Percentiles rank a stretch among this genome's conserved stretches.
phyloP scores from a whole-genome alignment of 1,140 invertebrate genomes.

The Hyles vespertilio region DNA sequence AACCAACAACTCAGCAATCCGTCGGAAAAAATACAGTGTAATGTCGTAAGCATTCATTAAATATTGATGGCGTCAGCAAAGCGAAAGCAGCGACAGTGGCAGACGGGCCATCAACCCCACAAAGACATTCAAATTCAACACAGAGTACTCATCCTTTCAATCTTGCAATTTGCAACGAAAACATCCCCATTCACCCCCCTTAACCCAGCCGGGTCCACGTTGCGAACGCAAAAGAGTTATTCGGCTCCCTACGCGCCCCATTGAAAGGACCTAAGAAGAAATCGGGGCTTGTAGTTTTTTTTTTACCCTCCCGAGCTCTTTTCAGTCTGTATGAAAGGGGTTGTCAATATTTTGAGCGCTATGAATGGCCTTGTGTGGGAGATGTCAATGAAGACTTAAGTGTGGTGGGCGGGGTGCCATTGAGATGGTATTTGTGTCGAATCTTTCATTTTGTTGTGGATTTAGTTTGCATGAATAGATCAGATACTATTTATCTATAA shows the following conservation, averaged over 20 bases:
- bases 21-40: too few relatives aligned
- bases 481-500: too few relatives aligned
- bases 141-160: conserved; percentile 1
- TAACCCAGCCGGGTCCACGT: conserved; percentile 15
- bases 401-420: conserved; percentile 37
- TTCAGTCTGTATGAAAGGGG: conserved; percentile 57
- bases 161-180: conserved; percentile 38
- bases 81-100: neutral
- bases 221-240: conserved; percentile 51
- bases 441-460: conserved; percentile 4
- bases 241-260: conserved; percentile 52
- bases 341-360: conserved; percentile 71
- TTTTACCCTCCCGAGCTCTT: conserved; percentile 52
- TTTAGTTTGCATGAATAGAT: neutral
- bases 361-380: conserved; percentile 56
- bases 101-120: conserved; percentile 5
- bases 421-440: conserved; percentile 10
- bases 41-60: too few relatives aligned
- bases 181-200: conserved; percentile 28
- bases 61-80: too few relatives aligned
- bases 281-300: conserved; percentile 45
- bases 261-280: conserved; percentile 48
- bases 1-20: too few relatives aligned
- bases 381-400: conserved; percentile 61
- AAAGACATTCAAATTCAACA: conserved; percentile 3